Percentiles rank a stretch among this genome's conserved stretches.
Evolutionary conservation across 2,113 vertebrate genomes (phyloP).

Genomic region (Corydoras sp.): DNA sequence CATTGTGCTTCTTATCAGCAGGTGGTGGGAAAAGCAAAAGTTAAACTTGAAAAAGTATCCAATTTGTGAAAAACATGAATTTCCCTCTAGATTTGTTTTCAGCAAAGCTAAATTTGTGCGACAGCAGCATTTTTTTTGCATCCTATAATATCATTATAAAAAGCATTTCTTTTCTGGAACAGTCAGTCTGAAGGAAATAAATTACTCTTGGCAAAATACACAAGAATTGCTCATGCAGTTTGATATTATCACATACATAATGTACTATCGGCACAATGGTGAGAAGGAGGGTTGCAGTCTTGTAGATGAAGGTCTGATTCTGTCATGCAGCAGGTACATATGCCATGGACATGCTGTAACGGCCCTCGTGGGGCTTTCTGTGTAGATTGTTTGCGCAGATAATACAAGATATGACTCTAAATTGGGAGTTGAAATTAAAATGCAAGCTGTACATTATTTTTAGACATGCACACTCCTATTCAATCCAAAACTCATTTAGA

Average conservation of each 20-base stretch:
- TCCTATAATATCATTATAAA: background rate
- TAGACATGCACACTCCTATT: too few relatives aligned
- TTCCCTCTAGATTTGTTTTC: background rate
- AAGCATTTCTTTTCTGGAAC: background rate
- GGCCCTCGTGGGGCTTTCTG: too few relatives aligned
- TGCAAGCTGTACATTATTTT: too few relatives aligned
- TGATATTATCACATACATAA: background rate
- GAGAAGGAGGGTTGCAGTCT: background rate
- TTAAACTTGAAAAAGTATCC: background rate
- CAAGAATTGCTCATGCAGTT: background rate
- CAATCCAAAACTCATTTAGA: too few relatives aligned
- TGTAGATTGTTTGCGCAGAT: too few relatives aligned
- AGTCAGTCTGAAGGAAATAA: background rate
- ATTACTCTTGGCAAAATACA: background rate
- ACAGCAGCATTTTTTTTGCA: background rate
- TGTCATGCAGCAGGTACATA: background rate
- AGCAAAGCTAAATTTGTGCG: background rate
- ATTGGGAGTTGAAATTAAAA: too few relatives aligned
- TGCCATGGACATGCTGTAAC: background rate
- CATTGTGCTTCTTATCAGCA: background rate
- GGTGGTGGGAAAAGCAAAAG: background rate
- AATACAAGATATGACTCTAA: too few relatives aligned
- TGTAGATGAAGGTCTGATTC: background rate
- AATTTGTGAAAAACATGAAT: background rate
- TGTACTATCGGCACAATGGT: background rate